Conservation (phyloP, 2,113 vertebrate species). For the Beaufortia kweichowensis region DNA sequence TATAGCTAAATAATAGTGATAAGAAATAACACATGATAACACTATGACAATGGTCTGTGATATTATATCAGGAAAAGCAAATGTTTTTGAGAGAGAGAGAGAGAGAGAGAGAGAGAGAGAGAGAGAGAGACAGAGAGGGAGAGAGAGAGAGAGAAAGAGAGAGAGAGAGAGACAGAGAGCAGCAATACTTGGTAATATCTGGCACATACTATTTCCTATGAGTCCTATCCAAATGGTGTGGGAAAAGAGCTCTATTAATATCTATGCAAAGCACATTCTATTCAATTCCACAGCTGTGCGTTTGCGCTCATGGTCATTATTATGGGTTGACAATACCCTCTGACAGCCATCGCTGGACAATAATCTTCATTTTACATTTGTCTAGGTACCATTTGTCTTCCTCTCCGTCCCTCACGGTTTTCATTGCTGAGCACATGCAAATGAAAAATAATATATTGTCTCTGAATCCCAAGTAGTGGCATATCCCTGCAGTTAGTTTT, state of each 20-base stretch:
- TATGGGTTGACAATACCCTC: slow-evolving; percentile 15
- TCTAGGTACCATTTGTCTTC: slow-evolving; percentile 3
- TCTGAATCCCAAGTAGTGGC: slow-evolving; percentile 10
- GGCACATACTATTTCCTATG: slow-evolving; percentile 11
- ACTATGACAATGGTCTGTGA: too few species aligned
- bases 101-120: too few species aligned
- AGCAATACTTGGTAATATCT: too few species aligned
- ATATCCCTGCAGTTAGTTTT: not conserved
- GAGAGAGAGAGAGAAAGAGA: too few species aligned
- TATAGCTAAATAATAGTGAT: too few species aligned
- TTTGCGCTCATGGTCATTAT: slow-evolving; percentile 22
- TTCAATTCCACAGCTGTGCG: slow-evolving; percentile 29
- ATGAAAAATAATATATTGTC: not conserved
- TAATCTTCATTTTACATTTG: slow-evolving; percentile 29
- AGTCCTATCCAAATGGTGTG: slow-evolving; percentile 22
- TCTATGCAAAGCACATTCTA: slow-evolving; percentile 23
- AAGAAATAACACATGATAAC: too few species aligned
- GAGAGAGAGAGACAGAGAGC: too few species aligned
- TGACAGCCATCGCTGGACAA: not conserved
- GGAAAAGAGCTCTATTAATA: slow-evolving; percentile 25
- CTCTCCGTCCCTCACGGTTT: slow-evolving; percentile 1
- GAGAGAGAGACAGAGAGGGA: too few species aligned
- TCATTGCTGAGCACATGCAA: slow-evolving; percentile 1
- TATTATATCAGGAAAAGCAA: too few species aligned
- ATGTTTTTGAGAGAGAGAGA: too few species aligned